These are phyloP conservation scores for Oasisia sp. DNA, from an alignment of 2,888 invertebrate genomes.

Conservation along the genomic window DNA sequence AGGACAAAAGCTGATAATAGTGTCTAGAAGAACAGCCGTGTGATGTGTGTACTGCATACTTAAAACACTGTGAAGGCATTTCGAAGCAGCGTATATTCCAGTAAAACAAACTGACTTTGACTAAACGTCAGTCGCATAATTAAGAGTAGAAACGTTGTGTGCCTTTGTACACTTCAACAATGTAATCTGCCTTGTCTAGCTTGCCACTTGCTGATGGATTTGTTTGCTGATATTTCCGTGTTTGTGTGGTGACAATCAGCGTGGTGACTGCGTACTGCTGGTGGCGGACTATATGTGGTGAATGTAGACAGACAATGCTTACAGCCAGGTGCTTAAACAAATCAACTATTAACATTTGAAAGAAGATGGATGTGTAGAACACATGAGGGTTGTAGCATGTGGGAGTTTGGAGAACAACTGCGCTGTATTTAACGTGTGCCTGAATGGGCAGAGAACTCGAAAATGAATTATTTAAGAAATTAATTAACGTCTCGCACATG, in stretches of 20 bases:
- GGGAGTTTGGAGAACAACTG: neutral
- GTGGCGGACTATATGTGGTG: neutral
- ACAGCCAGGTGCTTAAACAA: neutral
- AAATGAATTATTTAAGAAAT: neutral
- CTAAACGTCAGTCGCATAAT: neutral
- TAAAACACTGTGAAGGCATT: neutral
- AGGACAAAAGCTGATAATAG: neutral
- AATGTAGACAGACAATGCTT: neutral
- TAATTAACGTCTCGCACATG: neutral
- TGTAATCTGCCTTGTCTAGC: neutral
- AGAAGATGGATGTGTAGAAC: neutral
- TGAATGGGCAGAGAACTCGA: neutral
- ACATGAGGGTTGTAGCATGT: neutral
- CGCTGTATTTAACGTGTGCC: neutral
- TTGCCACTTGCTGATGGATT: neutral
- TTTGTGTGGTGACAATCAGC: neutral
- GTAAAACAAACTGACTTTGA: neutral
- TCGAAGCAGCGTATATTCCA: neutral
- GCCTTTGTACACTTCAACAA: neutral
- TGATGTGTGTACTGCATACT: neutral
- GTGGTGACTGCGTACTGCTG: neutral
- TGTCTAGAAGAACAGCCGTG: neutral
- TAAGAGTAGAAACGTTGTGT: neutral
- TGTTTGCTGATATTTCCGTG: neutral
- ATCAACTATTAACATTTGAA: neutral